These are phyloP conservation scores for Limnephilus auricula DNA, from an alignment of 2,888 invertebrate genomes.

Conservation along the genomic window DNA sequence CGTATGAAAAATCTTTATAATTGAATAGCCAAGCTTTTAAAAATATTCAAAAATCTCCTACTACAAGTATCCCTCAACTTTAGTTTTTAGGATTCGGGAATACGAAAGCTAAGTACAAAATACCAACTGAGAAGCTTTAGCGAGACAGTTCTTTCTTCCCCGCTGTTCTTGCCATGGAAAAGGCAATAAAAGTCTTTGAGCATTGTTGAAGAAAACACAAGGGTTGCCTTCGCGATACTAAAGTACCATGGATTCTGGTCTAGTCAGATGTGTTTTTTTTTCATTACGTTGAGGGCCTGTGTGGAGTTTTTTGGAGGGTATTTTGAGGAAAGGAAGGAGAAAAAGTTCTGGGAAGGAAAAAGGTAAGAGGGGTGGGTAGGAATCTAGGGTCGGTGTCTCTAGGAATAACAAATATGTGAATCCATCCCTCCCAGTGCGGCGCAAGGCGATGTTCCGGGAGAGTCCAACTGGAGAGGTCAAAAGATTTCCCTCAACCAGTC, in stretches of 20 bases:
- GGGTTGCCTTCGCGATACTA: background rate
- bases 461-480: too few relatives aligned
- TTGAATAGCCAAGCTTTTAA: constrained; percentile 48
- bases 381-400: too few relatives aligned
- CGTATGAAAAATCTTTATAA: constrained; percentile 44
- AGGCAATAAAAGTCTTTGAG: constrained; percentile 33
- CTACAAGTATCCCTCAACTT: background rate
- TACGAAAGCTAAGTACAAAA: constrained; percentile 33
- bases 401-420: too few relatives aligned
- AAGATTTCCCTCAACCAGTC: too few relatives aligned
- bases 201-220: background rate
- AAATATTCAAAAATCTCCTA: constrained; percentile 16
- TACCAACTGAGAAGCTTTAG: constrained; percentile 21
- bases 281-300: too few relatives aligned
- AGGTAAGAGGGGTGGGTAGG: too few relatives aligned
- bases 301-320: too few relatives aligned
- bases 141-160: constrained; percentile 17
- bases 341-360: too few relatives aligned
- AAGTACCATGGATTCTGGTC: background rate
- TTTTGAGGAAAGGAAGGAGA: too few relatives aligned
- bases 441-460: too few relatives aligned
- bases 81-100: constrained; percentile 23
- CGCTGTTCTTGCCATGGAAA: background rate
- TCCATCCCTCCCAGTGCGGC: too few relatives aligned
- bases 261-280: too few relatives aligned